Percentiles rank a stretch among this genome's conserved stretches.
Evolutionary conservation across 2,888 invertebrate genomes (phyloP).

Genomic region (Scelioninae gen. 2): DNA sequence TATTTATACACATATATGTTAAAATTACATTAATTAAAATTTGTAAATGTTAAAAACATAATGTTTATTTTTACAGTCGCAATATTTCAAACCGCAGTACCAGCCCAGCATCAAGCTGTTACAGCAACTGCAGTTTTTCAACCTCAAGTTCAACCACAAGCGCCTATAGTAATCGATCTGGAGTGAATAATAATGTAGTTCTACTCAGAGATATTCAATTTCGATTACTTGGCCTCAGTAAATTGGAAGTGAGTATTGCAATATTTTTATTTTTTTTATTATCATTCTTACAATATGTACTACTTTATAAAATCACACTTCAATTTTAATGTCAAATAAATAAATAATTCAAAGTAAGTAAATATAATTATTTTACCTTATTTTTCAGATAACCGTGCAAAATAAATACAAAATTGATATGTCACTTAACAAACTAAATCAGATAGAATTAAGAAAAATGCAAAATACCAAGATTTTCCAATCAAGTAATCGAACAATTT

Average conservation of each 20-base stretch:
- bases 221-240: constrained; percentile 62
- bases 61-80: constrained; percentile 33
- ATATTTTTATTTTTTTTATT: too few relatives aligned
- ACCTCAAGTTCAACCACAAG: constrained; percentile 39
- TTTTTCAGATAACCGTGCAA: constrained; percentile 66
- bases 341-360: not conserved
- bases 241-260: constrained; percentile 66
- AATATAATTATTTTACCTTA: constrained; percentile 7
- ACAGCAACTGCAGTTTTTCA: constrained; percentile 21
- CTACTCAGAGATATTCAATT: constrained; percentile 70
- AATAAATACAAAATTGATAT: constrained; percentile 68
- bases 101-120: constrained; percentile 49
- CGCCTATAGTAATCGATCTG: constrained; percentile 68
- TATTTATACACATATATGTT: too few relatives aligned
- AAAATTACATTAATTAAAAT: too few relatives aligned
- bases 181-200: constrained; percentile 69
- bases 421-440: constrained; percentile 57
- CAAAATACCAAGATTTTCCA: too few relatives aligned
- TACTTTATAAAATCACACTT: too few relatives aligned
- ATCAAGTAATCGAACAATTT: too few relatives aligned
- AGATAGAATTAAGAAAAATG: not conserved
- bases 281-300: too few relatives aligned
- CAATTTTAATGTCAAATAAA: too few relatives aligned
- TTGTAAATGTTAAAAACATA: not conserved
- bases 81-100: constrained; percentile 35